phyloP scores from a whole-genome alignment of 2,113 vertebrate genomes.

The Miniopterus natalensis region DNA sequence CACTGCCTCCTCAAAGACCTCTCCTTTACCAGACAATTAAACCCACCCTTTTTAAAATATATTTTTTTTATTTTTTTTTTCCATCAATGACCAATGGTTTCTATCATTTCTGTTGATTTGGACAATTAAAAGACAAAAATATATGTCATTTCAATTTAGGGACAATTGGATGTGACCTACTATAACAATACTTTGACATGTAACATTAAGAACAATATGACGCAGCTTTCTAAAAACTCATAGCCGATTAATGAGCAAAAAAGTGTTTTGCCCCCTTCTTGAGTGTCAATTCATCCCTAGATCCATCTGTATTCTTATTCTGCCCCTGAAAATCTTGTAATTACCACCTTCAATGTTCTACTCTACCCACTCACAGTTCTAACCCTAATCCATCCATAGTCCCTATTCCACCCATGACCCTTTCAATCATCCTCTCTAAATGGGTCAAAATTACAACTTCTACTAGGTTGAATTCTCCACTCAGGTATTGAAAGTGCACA shows the following conservation, averaged over 20 bases:
- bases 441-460: not conserved
- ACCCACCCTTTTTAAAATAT: not conserved
- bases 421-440: not conserved
- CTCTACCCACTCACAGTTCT: not conserved
- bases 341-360: not conserved
- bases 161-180: not conserved
- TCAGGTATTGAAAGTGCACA: not conserved
- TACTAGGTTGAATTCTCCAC: not conserved
- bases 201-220: not conserved
- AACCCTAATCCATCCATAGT: not conserved
- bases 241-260: not conserved
- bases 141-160: not conserved
- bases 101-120: not conserved
- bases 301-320: not conserved
- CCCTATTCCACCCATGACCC: rapidly evolving
- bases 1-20: not conserved
- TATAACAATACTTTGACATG: not conserved
- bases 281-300: not conserved
- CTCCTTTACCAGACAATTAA: not conserved
- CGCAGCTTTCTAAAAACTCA: not conserved
- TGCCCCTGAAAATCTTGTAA: not conserved
- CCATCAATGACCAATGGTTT: not conserved
- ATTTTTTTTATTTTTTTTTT: not conserved
- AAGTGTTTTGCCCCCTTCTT: not conserved
- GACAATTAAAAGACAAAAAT: not conserved